Base-by-base conservation (phyloP, 2,888 invertebrate genomes). In the Andrena marginata region DNA sequence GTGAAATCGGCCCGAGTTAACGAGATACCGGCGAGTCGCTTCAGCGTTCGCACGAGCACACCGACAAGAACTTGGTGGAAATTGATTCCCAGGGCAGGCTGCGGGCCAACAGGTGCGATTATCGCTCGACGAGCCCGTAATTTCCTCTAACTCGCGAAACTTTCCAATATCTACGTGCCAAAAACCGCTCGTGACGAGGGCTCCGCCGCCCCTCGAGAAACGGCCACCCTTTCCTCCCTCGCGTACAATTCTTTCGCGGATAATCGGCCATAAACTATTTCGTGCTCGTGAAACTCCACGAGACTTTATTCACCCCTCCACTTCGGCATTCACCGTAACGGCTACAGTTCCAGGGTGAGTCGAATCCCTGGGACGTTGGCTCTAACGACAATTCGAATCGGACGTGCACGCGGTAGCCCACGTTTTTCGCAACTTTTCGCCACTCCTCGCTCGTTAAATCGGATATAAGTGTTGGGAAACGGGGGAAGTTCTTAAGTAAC, bases 1-100 rank as follows among this genome's bases (percentile, higher is more conserved):
- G 75, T 60, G 51, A 35, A 76, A 81, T 84, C 73, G 72, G 76
- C 49, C 64, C 51, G 49, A 51, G 65, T 70, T 80, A 82, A 86
- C 79, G 87, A 86, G 85, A 79, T 82, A 86, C 80, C 87, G 65
- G 60, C 48, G 63, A 77, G 69, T 63, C 67, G 73, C 56, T 60
- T 59, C 74, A 48, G 71, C 49, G 72, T 67, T 42, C 60, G 68
- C 72, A 33, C 23, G 67, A 70, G 49, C 65, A 59, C 49, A 33
- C 56, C 60, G 65, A 59, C 77, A 54, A 78, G 78, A 77, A 87
- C 76, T 78, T 73, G 42, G 49, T 69, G 77, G 74, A 87, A 87
- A 87, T 87, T 83, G 87, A 87, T 87, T 87, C 64, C 59, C 54
- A 31, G 63, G 20, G 48, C 42, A 48, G 62, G 62, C 23, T 29